A percentile compares a stretch with the other conserved stretches of the same genome.
Conservation (phyloP, 2,113 vertebrate genomes). For the Diphyllodes magnificus region DNA sequence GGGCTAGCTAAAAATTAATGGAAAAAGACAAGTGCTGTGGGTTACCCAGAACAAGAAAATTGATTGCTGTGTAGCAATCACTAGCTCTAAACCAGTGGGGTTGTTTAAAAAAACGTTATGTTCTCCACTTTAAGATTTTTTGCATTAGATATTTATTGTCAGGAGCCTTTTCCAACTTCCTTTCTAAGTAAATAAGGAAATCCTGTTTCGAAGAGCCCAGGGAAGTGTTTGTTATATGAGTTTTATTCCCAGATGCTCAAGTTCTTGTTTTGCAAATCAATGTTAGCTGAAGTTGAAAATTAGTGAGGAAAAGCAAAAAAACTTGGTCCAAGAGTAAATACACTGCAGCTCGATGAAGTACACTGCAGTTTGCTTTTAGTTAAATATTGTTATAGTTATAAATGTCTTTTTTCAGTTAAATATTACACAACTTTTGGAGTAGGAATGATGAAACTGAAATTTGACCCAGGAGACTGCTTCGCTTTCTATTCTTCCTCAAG, state of each 20-base stretch:
- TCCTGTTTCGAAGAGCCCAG: conserved; percentile 23
- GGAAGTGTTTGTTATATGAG: background rate
- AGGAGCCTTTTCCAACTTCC: background rate
- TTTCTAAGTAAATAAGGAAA: conserved; percentile 55
- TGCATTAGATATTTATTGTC: background rate
- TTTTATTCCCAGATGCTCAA: background rate
- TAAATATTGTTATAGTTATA: conserved; percentile 34
- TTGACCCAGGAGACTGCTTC: background rate
- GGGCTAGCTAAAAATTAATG: background rate
- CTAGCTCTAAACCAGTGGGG: background rate
- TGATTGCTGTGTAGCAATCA: background rate
- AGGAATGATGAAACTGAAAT: background rate
- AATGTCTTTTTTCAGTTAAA: conserved; percentile 24
- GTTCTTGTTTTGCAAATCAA: background rate
- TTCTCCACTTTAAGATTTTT: background rate
- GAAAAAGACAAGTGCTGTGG: background rate
- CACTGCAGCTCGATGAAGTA: background rate
- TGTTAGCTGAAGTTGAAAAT: background rate
- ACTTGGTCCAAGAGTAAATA: background rate
- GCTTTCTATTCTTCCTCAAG: background rate
- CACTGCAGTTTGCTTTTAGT: background rate
- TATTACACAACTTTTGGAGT: conserved; percentile 26
- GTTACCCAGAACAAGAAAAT: background rate
- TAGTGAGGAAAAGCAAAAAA: background rate
- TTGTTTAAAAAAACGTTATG: background rate